Percentiles rank a stretch among this genome's conserved stretches.
phyloP scores from a whole-genome alignment of 2,888 invertebrate genomes.

The Neocrepidodera transversa region DNA sequence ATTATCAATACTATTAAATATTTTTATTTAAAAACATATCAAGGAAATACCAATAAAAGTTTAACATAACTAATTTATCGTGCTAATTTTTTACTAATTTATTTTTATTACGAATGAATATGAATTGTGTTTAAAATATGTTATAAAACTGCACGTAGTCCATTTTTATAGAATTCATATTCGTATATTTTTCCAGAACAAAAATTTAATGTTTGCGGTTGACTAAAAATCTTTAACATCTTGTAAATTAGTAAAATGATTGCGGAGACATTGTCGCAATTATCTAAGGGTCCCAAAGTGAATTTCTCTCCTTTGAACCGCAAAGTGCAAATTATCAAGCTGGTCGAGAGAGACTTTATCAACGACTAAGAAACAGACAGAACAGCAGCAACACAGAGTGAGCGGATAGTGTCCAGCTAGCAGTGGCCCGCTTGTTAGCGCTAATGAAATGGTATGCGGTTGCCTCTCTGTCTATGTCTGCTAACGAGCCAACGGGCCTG shows the following conservation, averaged over 20 bases:
- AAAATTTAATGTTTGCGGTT: too few species aligned
- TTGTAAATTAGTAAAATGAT: constrained; percentile 7
- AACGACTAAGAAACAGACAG: constrained; percentile 30
- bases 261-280: constrained; percentile 19
- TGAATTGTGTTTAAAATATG: too few species aligned
- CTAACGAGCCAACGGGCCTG: constrained; percentile 58
- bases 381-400: constrained; percentile 12
- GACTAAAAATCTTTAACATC: background rate
- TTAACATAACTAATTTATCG: too few species aligned
- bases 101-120: too few species aligned
- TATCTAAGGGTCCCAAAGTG: constrained; percentile 15
- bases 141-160: too few species aligned
- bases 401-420: constrained; percentile 28
- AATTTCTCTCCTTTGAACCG: constrained; percentile 24
- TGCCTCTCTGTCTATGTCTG: constrained; percentile 48
- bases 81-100: too few species aligned
- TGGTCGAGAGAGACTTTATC: constrained; percentile 19
- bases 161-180: too few species aligned
- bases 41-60: too few species aligned
- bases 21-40: too few species aligned
- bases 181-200: too few species aligned
- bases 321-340: constrained; percentile 30
- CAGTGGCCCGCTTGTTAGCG: constrained; percentile 52
- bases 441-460: constrained; percentile 59
- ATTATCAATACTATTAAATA: too few species aligned